Conservation (phyloP, 2,113 vertebrate genomes). For the Odocoileus virginianus region DNA sequence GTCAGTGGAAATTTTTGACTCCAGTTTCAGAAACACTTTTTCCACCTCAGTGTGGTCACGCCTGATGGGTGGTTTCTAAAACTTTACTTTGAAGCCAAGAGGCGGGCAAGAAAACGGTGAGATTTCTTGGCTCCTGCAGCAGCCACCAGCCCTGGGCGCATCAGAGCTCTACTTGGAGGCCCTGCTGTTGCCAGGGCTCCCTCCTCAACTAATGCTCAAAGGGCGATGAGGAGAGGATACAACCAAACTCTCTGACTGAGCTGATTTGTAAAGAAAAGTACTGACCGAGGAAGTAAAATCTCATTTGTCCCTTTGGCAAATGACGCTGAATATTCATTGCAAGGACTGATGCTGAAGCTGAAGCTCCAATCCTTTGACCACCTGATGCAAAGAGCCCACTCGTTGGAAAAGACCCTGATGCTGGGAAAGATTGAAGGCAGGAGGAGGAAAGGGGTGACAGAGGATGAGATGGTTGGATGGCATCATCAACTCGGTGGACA, state of each 20-base stretch:
- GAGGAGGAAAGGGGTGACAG: background rate
- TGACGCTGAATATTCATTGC: background rate
- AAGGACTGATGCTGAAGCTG: background rate
- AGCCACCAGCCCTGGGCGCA: background rate
- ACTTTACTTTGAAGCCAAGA: background rate
- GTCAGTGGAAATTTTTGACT: background rate
- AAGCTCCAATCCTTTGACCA: background rate
- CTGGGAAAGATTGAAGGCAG: background rate
- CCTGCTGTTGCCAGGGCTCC: background rate
- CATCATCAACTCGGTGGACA: background rate
- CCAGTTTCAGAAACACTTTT: background rate
- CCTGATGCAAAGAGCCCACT: background rate
- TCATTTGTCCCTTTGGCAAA: background rate
- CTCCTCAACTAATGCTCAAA: background rate
- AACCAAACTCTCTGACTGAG: background rate
- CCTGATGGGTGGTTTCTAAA: background rate
- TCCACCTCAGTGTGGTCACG: background rate
- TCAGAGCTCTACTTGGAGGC: background rate
- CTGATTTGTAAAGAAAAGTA: background rate
- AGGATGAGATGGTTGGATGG: background rate
- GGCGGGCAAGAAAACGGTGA: background rate
- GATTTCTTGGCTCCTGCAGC: background rate
- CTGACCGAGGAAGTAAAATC: background rate
- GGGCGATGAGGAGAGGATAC: accelerated
- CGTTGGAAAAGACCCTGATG: background rate